phyloP scores from a whole-genome alignment of 2,797 vertebrate species.

The Anguilla megastoma region DNA sequence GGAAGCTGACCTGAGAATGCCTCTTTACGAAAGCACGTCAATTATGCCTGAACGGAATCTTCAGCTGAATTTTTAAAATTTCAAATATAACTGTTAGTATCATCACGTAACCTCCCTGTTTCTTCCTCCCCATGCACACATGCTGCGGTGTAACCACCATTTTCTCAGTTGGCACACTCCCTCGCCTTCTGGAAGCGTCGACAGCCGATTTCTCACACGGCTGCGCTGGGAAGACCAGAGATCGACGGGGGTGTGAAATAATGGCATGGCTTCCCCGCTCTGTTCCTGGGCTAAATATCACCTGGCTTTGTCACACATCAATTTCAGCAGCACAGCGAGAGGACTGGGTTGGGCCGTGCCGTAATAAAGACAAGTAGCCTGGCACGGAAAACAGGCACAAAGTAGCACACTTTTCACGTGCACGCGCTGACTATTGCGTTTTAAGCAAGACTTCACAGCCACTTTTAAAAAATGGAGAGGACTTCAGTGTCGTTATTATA shows the following conservation, averaged over 20 bases:
- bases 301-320: constrained; percentile 1
- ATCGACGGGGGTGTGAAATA: constrained; percentile 1
- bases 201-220: not conserved
- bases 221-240: not conserved
- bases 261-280: not conserved
- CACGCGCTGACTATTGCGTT: not conserved
- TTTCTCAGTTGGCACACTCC: not conserved
- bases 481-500: not conserved
- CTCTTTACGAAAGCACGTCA: not conserved
- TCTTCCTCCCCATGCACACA: not conserved
- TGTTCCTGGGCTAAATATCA: not conserved
- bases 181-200: not conserved
- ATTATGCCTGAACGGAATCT: constrained; percentile 2
- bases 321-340: not conserved
- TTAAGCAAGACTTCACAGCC: not conserved
- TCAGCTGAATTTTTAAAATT: not conserved
- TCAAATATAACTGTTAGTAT: not conserved
- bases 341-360: not conserved
- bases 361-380: not conserved
- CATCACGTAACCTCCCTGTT: not conserved
- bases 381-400: not conserved
- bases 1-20: not conserved
- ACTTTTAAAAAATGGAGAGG: not conserved
- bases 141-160: not conserved
- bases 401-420: not conserved